phyloP scores from a whole-genome alignment of 1,140 invertebrate species.

The Leptonema lineaticorne region DNA sequence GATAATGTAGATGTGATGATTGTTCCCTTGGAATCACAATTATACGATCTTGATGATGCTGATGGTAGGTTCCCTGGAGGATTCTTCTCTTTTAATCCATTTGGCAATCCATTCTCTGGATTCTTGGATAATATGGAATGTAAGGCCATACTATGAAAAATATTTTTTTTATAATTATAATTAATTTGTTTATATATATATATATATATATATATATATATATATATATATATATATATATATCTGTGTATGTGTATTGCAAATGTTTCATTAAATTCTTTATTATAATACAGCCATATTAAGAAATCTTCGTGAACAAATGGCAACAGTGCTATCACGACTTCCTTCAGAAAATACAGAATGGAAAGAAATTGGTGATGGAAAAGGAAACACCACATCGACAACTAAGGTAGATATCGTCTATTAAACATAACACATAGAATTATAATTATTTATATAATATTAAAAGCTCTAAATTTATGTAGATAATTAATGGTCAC shows the following conservation, averaged over 20 bases:
- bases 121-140: constrained; percentile 40
- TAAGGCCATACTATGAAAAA: constrained; percentile 24
- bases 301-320: constrained; percentile 50
- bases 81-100: constrained; percentile 38
- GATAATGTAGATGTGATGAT: constrained; percentile 34
- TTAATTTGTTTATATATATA: background rate
- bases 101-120: constrained; percentile 39
- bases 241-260: no score
- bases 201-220: no score
- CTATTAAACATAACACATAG: background rate
- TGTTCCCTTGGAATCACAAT: constrained; percentile 34
- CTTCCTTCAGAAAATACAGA: constrained; percentile 42
- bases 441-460: background rate
- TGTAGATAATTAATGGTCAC: constrained; percentile 59
- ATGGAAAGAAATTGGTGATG: constrained; percentile 44
- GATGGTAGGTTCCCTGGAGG: constrained; percentile 34
- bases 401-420: constrained; percentile 54
- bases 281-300: constrained; percentile 49
- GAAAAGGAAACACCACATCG: constrained; percentile 58
- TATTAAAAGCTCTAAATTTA: constrained; percentile 15
- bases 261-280: no score
- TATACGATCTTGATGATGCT: constrained; percentile 37
- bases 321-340: constrained; percentile 44
- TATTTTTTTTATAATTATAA: background rate
- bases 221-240: no score